phyloP scores from a whole-genome alignment of 2,888 invertebrate species.

The Drosophila sordidula region DNA sequence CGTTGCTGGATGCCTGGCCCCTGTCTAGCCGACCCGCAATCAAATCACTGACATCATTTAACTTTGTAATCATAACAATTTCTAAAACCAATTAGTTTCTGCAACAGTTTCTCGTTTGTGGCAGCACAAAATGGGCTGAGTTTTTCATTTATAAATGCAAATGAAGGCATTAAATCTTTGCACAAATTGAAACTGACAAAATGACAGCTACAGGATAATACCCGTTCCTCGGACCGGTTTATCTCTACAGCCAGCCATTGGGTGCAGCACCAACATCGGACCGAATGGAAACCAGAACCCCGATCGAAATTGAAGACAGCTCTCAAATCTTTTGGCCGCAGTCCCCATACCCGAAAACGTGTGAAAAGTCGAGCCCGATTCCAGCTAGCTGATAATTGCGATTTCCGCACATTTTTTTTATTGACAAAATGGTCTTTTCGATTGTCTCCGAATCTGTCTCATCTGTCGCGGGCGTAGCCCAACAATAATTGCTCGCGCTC shows the following conservation, averaged over 20 bases:
- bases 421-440: slow-evolving; percentile 46
- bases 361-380: slow-evolving; percentile 62
- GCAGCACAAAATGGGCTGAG: slow-evolving; percentile 61
- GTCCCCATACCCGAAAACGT: slow-evolving; percentile 30
- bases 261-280: slow-evolving; percentile 32
- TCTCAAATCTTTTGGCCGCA: slow-evolving; percentile 5
- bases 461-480: slow-evolving; percentile 42
- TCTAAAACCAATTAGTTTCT: slow-evolving; percentile 73
- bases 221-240: slow-evolving; percentile 51
- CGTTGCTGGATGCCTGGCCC: slow-evolving; percentile 8
- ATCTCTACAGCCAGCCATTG: slow-evolving; percentile 6
- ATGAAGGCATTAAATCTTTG: slow-evolving; percentile 77
- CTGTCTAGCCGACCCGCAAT: slow-evolving; percentile 63
- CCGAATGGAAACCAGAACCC: slow-evolving; percentile 38
- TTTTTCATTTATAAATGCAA: slow-evolving; percentile 78
- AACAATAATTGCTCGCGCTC: slow-evolving; percentile 51
- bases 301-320: slow-evolving; percentile 36
- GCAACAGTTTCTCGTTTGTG: slow-evolving; percentile 41
- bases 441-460: slow-evolving; percentile 9
- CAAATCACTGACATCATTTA: slow-evolving; percentile 76
- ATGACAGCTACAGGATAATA: slow-evolving; percentile 71
- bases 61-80: slow-evolving; percentile 80
- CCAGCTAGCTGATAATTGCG: slow-evolving; percentile 28
- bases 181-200: slow-evolving; percentile 76
- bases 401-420: slow-evolving; percentile 52